Evolutionary conservation across 2,888 invertebrate species (phyloP), one percentile per base, ranked within the genome.

Genomic region (Aquatica leii): DNA sequence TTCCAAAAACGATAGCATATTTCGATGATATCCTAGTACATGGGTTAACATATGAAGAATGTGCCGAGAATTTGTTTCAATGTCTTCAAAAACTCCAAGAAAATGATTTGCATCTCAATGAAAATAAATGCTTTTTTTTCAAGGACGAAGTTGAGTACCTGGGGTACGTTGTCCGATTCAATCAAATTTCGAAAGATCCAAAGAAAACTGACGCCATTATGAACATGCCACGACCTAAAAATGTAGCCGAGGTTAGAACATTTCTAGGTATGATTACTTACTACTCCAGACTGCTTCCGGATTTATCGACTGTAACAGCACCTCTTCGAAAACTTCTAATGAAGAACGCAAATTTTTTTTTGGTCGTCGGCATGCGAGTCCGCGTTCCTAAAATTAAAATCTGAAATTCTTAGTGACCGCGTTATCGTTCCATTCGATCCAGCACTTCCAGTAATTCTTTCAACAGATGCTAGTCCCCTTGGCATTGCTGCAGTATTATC

Each of bases 401-500:
- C 15, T 4, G 21, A 21, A 48, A 20, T 48, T 1, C 9, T 11
- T 12, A 48, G 48, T 18, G 48, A 12, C 14, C 2, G 11, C 2
- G 37, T 37, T 5, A 3, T 37, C 2, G n/a, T n/a, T 18, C 48
- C 48, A 14, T 18, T 20, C 9, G 12, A 48, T 17, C 48, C 20
- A 4, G 24, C 17, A n/a, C 3, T 11, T 20, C n/a, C n/a, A n/a
- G 6, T 8, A 6, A 4, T 48, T 1, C n/a, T 48, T 20, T n/a
- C 48, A 48, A 21, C 21, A 5, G 48, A 48, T 21, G 48, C 17
- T 11, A 48, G 48, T 48, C 48, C 48, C 2, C 4, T 9, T 11
- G 21, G 48, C 3, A 15, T 48, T 2, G 48, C 11, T 2, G 48
- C 50, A 6, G 31, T 24, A 31, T 21, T 50, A 14, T 31, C 67